Evolutionary conservation across 2,888 invertebrate genomes (phyloP).

Genomic region (Sinopyrophorus schimmeli): DNA sequence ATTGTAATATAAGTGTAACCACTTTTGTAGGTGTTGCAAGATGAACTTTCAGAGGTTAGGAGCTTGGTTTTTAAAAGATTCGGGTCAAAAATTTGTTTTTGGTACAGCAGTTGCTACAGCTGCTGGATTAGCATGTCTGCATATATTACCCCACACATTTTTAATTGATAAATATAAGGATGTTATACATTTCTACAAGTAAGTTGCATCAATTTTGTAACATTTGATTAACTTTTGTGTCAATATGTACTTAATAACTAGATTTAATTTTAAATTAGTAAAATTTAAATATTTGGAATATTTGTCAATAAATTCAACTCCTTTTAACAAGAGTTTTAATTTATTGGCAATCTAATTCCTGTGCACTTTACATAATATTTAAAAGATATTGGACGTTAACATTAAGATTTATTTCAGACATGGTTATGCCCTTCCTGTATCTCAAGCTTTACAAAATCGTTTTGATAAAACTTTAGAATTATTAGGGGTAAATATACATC

Average conservation of each 20-base stretch:
- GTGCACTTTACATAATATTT: too few species aligned
- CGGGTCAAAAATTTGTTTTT: conserved; percentile 60
- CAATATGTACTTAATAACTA: too few species aligned
- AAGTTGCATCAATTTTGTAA: conserved; percentile 28
- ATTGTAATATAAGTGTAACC: too few species aligned
- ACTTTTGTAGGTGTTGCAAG: background rate
- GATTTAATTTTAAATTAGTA: too few species aligned
- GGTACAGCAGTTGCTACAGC: conserved; percentile 56
- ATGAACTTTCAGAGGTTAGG: conserved; percentile 39
- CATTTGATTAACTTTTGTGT: too few species aligned
- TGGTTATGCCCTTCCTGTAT: conserved; percentile 62
- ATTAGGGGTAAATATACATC: conserved; percentile 52
- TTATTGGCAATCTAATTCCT: too few species aligned
- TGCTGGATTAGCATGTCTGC: conserved; percentile 53
- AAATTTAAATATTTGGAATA: too few species aligned
- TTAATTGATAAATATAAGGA: conserved; percentile 64
- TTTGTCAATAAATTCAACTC: too few species aligned
- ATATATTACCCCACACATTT: conserved; percentile 65
- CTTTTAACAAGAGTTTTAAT: too few species aligned
- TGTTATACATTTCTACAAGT: conserved; percentile 69
- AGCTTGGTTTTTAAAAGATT: conserved; percentile 61
- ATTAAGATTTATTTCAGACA: conserved; percentile 59
- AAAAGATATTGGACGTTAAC: background rate
- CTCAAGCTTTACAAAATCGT: conserved; percentile 57
- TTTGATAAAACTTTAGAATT: conserved; percentile 64